phyloP scores from a whole-genome alignment of 1,140 invertebrate species.

The Nephotettix cincticeps region DNA sequence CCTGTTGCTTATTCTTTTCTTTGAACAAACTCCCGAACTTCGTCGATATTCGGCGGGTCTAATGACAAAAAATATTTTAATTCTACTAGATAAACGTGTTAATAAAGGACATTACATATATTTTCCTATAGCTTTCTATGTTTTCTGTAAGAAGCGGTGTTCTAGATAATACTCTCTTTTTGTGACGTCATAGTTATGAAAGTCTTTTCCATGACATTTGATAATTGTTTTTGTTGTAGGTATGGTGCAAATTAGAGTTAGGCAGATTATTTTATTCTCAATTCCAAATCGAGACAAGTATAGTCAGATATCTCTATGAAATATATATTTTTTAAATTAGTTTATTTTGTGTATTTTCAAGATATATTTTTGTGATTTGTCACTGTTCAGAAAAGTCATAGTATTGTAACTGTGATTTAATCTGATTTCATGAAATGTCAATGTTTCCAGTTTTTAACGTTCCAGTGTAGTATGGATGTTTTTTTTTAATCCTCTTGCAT shows the following conservation, averaged over 20 bases:
- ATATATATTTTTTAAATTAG: background rate
- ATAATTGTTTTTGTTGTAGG: background rate
- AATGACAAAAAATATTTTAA: constrained; percentile 21
- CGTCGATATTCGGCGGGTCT: background rate
- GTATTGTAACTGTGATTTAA: background rate
- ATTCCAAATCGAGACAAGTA: background rate
- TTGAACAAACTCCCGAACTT: background rate
- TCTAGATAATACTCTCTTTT: constrained; percentile 19
- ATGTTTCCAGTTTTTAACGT: background rate
- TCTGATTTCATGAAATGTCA: background rate
- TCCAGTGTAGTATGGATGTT: background rate
- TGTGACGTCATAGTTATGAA: background rate
- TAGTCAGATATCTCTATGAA: background rate
- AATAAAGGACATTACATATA: constrained; percentile 15
- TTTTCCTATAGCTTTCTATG: constrained; percentile 23
- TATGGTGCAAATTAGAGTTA: constrained; percentile 7
- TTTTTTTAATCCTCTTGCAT: background rate
- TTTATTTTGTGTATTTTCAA: background rate
- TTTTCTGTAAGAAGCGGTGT: constrained; percentile 12
- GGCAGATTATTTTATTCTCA: constrained; percentile 3
- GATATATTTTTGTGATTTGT: no score
- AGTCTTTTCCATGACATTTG: background rate
- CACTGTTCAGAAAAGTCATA: background rate
- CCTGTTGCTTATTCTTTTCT: constrained; percentile 20
- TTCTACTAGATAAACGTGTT: constrained; percentile 12